Evolutionary conservation across 2,888 invertebrate genomes (phyloP).

Genomic region (Andrena fulva): DNA sequence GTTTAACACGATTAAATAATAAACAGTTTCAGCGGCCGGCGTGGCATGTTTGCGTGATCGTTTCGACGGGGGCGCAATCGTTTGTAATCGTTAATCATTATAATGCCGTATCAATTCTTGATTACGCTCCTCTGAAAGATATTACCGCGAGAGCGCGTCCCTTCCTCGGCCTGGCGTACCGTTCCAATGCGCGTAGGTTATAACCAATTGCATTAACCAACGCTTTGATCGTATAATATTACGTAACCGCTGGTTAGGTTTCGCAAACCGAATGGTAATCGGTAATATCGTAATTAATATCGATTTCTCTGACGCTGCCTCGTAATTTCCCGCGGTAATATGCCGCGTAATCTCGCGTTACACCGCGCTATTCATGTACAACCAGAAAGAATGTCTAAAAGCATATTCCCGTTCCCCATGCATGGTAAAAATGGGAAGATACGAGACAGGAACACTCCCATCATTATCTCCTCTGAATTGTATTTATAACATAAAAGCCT

Average conservation of each 20-base stretch:
- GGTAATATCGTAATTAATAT: constrained; percentile 51
- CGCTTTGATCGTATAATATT: constrained; percentile 41
- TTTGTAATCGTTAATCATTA: constrained; percentile 4
- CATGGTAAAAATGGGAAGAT: too few species aligned
- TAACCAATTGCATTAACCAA: constrained; percentile 38
- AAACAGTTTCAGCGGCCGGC: background rate
- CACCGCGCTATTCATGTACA: background rate
- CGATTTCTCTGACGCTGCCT: constrained; percentile 8
- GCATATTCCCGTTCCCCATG: too few species aligned
- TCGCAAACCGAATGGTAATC: constrained; percentile 41
- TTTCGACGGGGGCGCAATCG: background rate
- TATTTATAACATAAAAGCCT: too few species aligned
- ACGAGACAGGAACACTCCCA: background rate
- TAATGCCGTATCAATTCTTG: constrained; percentile 24
- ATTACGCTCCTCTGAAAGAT: constrained; percentile 18
- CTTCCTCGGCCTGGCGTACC: background rate
- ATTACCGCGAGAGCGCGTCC: constrained; percentile 7
- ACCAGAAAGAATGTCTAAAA: background rate
- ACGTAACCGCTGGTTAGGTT: constrained; percentile 42
- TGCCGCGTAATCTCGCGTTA: background rate
- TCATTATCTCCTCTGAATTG: too few species aligned
- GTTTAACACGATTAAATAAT: constrained; percentile 33
- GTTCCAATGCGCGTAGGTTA: background rate
- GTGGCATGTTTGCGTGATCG: background rate
- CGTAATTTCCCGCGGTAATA: constrained; percentile 22